Evolutionary conservation across 2,888 invertebrate species (phyloP), one percentile per base, ranked within the genome.

Genomic region (Agrochola lota): DNA sequence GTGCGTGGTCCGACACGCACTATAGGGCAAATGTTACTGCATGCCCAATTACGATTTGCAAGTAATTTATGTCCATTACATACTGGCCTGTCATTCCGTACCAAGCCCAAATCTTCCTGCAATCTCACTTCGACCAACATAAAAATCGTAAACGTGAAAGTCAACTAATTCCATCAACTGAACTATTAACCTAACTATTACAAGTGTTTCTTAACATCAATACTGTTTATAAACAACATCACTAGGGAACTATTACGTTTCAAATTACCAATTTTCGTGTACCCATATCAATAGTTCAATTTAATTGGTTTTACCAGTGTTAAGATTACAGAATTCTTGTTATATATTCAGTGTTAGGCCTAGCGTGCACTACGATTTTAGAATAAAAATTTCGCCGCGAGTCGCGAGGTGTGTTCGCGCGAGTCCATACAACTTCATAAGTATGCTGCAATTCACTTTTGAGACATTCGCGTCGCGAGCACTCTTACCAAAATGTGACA

Each of bases 261-360:
- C 46, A 40, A 77, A 77, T 63, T 46, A 71, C 23, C 66, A 73
- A 71, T 71, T 60, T 82, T 71, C 79, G 46, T 68, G 52, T 55
- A 64, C 35, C 35, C 4, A 40, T 62, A 71, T 63, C 12, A 52
- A 63, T 71, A 55, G 17, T 79, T 17, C 3, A 26, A 60, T 82
- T 74, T 71, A 74, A 83, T 82, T 79, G 79, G 52, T 79, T 83
- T 59, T 46, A 23, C 35, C 17, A 35, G 11, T 70, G 74, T 60
- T 71, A 46, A 63, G 52, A 74, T 82, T 68, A 43, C 26, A 26
- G 8, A 72, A 55, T 26, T 81, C 20, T 55, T 72, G 30, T 77
- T 60, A 71, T 55, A 40, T 59, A 52, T 52, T 67, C 35, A 57
- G 20, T 12, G 17, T 59, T n/a, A 59, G 43, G 43, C 1, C 20